Evolutionary conservation across 2,113 vertebrate genomes (phyloP), one percentile per base, ranked within the genome.

Genomic region (Protobothrops flavoviridis): DNA sequence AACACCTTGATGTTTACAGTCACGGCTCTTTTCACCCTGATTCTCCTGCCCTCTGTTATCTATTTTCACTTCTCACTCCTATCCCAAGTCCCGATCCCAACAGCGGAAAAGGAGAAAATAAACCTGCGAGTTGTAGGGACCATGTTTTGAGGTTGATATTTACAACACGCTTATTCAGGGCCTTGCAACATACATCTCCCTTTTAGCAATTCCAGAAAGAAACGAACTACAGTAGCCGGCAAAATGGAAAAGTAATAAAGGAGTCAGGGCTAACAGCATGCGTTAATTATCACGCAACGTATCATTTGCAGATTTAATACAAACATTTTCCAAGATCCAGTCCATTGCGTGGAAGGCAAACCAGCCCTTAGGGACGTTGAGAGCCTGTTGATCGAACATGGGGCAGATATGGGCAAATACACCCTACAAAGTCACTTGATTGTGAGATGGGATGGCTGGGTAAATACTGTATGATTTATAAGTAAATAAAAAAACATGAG

Each of bases 221-320:
- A 89, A 89, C 91, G 24, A 52, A 1, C 0, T 85, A 33, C 43
- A n/a, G 39, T 26, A 50, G 88, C 24, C 55, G 55, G 21, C 90
- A 85, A 24, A 64, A 20, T 33, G 39, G 5, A 39, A 93, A 61
- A 5, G 10, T 94, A 93, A 93, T 33, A 92, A 17, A 94, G 17
- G 88, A 45, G 92, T 91, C 21, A 33, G 90, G 69, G 94, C 24
- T 0, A 12, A 94, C 52, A 94, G 59, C 0, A 85, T 3, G n/a
- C 93, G 95, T 96, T 95, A 97, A 96, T 96, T 95, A 96, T 96
- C 97, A 93, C 96, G 93, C 89, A 61, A 90, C 1, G 88, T 33
- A 92, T 55, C 95, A 33, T 94, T 85, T 94, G 93, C 39, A 26
- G 5, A n/a, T 48, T 93, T 20, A 88, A 95, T 93, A 94, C 91